Conservation (phyloP, 2,113 vertebrate species). For the Eleginops maclovinus region DNA sequence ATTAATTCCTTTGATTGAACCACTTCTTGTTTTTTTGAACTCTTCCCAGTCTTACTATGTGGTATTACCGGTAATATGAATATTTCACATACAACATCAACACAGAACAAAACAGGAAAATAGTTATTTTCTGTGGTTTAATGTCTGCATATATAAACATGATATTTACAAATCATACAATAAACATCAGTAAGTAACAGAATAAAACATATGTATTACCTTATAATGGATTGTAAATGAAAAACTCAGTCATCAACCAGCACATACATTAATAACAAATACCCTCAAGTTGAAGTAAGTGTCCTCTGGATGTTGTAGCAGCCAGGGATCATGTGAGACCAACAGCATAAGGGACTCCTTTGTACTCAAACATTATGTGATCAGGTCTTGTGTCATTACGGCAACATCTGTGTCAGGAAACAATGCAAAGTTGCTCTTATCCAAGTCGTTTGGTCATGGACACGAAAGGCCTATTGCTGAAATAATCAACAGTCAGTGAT, state of each 20-base stretch:
- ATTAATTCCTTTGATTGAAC: too few relatives aligned
- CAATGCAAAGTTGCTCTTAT: constrained; percentile 42
- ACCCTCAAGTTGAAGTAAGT: constrained; percentile 53
- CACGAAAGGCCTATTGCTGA: constrained; percentile 54
- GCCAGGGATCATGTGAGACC: constrained; percentile 63
- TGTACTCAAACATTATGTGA: constrained; percentile 53
- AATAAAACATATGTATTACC: constrained; percentile 63
- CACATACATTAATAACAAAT: constrained; percentile 68
- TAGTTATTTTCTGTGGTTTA: constrained; percentile 47
- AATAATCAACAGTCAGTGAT: constrained; percentile 44
- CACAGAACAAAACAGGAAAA: constrained; percentile 8
- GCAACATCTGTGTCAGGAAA: constrained; percentile 23
- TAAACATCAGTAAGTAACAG: constrained; percentile 46
- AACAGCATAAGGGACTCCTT: constrained; percentile 57
- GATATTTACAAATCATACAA: constrained; percentile 82
- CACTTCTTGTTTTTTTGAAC: too few relatives aligned
- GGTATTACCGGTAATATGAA: too few relatives aligned
- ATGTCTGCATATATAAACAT: constrained; percentile 77
- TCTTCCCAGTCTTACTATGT: too few relatives aligned
- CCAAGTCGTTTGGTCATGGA: constrained; percentile 34
- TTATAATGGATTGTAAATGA: constrained; percentile 40
- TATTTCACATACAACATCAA: background rate
- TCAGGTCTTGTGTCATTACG: constrained; percentile 40
- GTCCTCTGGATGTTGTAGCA: constrained; percentile 59
- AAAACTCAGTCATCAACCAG: constrained; percentile 44